phyloP scores from a whole-genome alignment of 2,113 vertebrate genomes.

The Bufo bufo region DNA sequence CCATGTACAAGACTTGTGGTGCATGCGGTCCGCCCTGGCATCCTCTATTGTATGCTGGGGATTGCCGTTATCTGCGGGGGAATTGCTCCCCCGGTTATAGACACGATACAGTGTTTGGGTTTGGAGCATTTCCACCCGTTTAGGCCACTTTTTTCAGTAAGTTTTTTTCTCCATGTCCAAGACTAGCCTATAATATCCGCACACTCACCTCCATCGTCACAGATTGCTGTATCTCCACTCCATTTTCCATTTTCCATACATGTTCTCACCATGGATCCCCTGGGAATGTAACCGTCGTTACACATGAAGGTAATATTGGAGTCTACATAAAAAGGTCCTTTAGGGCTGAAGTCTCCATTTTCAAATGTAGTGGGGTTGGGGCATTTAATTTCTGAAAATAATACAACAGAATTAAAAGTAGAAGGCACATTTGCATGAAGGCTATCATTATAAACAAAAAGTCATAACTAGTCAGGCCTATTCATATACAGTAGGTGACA shows the following conservation, averaged over 20 bases:
- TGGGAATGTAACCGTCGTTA: conserved; percentile 72
- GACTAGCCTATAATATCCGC: background rate
- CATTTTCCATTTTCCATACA: conserved; percentile 79
- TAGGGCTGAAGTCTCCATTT: conserved; percentile 75
- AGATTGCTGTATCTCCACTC: conserved; percentile 79
- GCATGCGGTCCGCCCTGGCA: no score
- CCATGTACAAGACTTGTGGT: no score
- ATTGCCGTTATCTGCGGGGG: no score
- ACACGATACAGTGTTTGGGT: no score
- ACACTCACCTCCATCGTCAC: conserved; percentile 76
- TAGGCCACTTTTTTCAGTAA: no score
- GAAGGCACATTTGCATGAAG: background rate
- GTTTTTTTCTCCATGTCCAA: background rate
- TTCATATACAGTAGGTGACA: background rate
- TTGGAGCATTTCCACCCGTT: no score
- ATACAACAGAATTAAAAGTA: background rate
- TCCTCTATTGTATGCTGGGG: no score
- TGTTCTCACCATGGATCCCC: conserved; percentile 73
- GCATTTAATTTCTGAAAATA: conserved; percentile 74
- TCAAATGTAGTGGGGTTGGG: conserved; percentile 77
- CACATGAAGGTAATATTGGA: conserved; percentile 80
- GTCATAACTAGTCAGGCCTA: background rate
- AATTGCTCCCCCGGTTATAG: no score
- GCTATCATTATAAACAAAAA: background rate
- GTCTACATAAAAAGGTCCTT: conserved; percentile 67